Evolutionary conservation across 2,888 invertebrate genomes (phyloP).

Genomic region (Caenorhabditis macrosperma): DNA sequence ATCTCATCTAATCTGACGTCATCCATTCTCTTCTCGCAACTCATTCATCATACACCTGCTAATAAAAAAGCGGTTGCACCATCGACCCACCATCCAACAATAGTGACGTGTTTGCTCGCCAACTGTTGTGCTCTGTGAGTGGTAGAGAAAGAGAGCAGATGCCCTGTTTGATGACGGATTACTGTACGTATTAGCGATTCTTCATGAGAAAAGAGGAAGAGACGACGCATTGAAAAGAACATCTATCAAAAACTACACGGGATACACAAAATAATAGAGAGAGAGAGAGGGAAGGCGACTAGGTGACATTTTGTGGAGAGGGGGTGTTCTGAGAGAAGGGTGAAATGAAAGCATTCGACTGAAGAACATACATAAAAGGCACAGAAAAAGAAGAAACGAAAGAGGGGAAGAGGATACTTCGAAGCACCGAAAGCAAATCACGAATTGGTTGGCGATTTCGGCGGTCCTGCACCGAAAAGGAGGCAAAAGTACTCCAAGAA

Average conservation of each 20-base stretch:
- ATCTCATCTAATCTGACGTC: slow-evolving; percentile 34
- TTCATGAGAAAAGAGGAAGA: slow-evolving; percentile 27
- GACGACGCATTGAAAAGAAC: not conserved
- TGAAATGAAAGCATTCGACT: slow-evolving; percentile 54
- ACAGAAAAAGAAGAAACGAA: slow-evolving; percentile 21
- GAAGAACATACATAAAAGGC: slow-evolving; percentile 48
- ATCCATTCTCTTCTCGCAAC: slow-evolving; percentile 9
- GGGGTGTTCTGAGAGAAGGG: slow-evolving; percentile 41
- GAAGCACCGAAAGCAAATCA: slow-evolving; percentile 60
- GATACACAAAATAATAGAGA: slow-evolving; percentile 19
- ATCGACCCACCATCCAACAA: slow-evolving; percentile 14
- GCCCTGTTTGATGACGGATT: slow-evolving; percentile 48
- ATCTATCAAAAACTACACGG: slow-evolving; percentile 19
- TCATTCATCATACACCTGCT: slow-evolving; percentile 39
- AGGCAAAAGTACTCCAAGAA: slow-evolving; percentile 38
- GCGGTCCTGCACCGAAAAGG: slow-evolving; percentile 49
- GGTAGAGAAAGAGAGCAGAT: slow-evolving; percentile 21
- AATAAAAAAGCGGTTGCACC: slow-evolving; percentile 38
- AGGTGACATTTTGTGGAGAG: slow-evolving; percentile 31
- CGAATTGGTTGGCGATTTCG: slow-evolving; percentile 44
- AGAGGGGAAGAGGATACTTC: slow-evolving; percentile 4
- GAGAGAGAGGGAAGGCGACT: slow-evolving; percentile 34
- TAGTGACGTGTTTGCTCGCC: slow-evolving; percentile 41
- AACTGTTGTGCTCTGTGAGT: slow-evolving; percentile 38
- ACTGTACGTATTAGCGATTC: slow-evolving; percentile 45